Base-by-base conservation (phyloP, 2,797 vertebrate species). In the Paratrypauchen microcephalus region DNA sequence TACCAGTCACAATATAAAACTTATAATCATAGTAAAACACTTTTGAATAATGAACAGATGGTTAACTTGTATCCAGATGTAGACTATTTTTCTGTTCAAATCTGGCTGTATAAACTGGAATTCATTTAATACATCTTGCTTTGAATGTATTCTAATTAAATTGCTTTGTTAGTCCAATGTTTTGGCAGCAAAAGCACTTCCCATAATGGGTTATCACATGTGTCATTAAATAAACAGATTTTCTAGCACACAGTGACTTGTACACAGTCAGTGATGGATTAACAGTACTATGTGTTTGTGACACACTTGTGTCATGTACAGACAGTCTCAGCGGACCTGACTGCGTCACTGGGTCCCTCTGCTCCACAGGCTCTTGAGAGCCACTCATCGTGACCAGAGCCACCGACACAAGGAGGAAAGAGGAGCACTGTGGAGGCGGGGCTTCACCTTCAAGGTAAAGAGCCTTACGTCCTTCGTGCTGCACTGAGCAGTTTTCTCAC, bases 371-470 rank as follows among this genome's bases (percentile, higher is more conserved):
- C 71, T 66, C 70, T 79, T 32, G 52, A 73, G 76, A 71, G 71
- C 66, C 15, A 32, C 60, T 18, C 60, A 32, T 78, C 65, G 41
- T 74, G 78, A 79, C 58, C 21, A 45, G 65, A 48, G 36, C 18
- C 26, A 66, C 62, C 39, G 41, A n/a, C 19, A 36, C 32, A 26
- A n/a, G 28, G 48, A 45, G 5, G 24, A 6, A 30, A 7, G 54
- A 54, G 41, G 28, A 63, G 24, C 61, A 32, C 26, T 23, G 41
- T 18, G 63, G 12, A 62, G 62, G 67, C 19, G 54, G 28, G 66
- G 24, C 65, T 68, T 75, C 75, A 70, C 71, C 78, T 75, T 80
- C 70, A 69, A 85, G 79, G 68, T 87, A 71, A 85, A 78, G 56
- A 28, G 74, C 70, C 26, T 78, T 58, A 67, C 26, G 26, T 56